Percentiles rank a stretch among this genome's conserved stretches.
phyloP scores from a whole-genome alignment of 1,140 invertebrate genomes.

The Sinonovacula constricta region DNA sequence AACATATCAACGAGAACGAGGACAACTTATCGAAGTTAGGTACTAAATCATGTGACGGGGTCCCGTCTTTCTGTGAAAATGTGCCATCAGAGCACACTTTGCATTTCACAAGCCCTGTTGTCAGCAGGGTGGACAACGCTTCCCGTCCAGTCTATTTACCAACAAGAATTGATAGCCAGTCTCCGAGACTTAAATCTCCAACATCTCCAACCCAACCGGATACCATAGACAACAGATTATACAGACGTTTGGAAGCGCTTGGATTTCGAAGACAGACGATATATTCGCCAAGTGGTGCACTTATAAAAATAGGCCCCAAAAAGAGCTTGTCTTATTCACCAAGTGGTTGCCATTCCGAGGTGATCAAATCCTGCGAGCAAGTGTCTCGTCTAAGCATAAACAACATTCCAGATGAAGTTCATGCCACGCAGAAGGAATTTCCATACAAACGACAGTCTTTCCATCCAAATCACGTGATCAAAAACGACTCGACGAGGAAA shows the following conservation, averaged over 20 bases:
- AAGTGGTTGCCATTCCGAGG: not conserved
- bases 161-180: not conserved
- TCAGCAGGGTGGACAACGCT: conserved; percentile 1
- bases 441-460: not conserved
- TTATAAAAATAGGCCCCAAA: not conserved
- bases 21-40: too few species aligned
- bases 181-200: not conserved
- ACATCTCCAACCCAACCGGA: not conserved
- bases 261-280: conserved; percentile 21
- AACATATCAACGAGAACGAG: too few species aligned
- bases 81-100: conserved; percentile 5
- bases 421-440: not conserved
- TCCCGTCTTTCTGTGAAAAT: not conserved
- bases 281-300: conserved; percentile 3
- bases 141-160: not conserved
- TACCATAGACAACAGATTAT: not conserved
- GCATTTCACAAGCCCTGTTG: conserved; percentile 37
- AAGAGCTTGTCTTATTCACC: not conserved
- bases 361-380: not conserved
- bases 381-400: not conserved
- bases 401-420: not conserved
- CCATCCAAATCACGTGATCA: not conserved
- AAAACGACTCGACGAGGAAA: not conserved
- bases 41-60: too few species aligned
- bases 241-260: conserved; percentile 23